Evolutionary conservation across 2,888 invertebrate species (phyloP), one percentile per base, ranked within the genome.

Genomic region (Teinopalpus imperialis): DNA sequence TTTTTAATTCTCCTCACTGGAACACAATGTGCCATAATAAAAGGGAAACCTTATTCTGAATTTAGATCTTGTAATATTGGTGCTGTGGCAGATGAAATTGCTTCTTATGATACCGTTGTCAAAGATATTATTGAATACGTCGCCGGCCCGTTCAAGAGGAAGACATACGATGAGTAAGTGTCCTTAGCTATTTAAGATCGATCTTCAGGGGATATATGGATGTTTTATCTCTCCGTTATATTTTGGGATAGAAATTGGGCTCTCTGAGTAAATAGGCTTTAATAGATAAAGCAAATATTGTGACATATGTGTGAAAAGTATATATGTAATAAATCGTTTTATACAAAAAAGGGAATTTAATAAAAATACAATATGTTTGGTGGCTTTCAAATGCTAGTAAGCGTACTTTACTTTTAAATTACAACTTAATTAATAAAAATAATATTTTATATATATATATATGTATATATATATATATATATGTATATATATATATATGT

Each of bases 101-200:
- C 83, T 16, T 82, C 90, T 9, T 92, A 93, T 62, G 73, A 87
- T 26, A 63, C 74, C 1, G 67, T 83, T 5, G 91, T 91, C 0
- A 63, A 81, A 42, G 68, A 69, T 56, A 92, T 93, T 57, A 71
- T 92, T 35, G 73, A 90, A 35, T 83, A 82, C 36, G 74, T 82
- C 0, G 59, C 71, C 32, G 92, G 92, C 1, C 72, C 80, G 0
- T 91, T 90, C 56, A 90, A 90, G 73, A 90, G 90, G 41, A 82
- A 78, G 60, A 91, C 91, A 0, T 93, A 91, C 69, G 61, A 87
- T 12, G 90, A 87, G 89, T 87, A 49, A 80, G 80, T 80, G 37
- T 27, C 34, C 14, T 20, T 30, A 30, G 32, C 27, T 43, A 43
- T 36, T 43, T 36, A 43, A 31, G 21, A 37, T 37, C 31, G 29